These are phyloP conservation scores for Lithobates sylvaticus DNA, from an alignment of 2,797 vertebrate genomes.

Conservation along the genomic window DNA sequence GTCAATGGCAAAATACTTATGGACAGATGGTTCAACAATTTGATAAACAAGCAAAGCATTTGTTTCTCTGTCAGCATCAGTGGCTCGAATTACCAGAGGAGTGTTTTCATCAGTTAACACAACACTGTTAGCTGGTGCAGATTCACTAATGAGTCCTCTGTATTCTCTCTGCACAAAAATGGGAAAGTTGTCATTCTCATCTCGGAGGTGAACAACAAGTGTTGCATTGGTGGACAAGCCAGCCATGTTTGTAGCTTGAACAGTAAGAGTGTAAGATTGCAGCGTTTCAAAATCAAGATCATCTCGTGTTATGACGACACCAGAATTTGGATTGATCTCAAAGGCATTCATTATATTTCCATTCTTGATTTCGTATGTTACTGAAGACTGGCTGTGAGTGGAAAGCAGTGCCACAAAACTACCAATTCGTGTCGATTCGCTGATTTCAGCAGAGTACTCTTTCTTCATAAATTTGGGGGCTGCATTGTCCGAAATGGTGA, in stretches of 20 bases:
- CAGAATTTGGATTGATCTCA: slow-evolving; percentile 93
- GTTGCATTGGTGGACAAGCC: slow-evolving; percentile 88
- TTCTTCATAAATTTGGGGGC: slow-evolving; percentile 89
- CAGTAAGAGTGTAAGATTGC: slow-evolving; percentile 82
- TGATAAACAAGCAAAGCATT: slow-evolving; percentile 95
- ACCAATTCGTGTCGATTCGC: slow-evolving; percentile 83
- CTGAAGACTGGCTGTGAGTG: slow-evolving; percentile 90
- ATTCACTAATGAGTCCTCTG: slow-evolving; percentile 91
- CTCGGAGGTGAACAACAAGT: slow-evolving; percentile 86
- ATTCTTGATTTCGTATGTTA: slow-evolving; percentile 93
- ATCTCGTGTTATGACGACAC: slow-evolving; percentile 88
- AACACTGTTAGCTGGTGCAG: slow-evolving; percentile 87
- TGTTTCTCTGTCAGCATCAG: slow-evolving; percentile 88
- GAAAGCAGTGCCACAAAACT: slow-evolving; percentile 88
- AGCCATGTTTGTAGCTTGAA: slow-evolving; percentile 97
- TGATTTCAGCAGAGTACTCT: slow-evolving; percentile 90
- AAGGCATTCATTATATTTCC: slow-evolving; percentile 88
- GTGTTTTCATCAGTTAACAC: slow-evolving; percentile 87
- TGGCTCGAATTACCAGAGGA: slow-evolving; percentile 91
- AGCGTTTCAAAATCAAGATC: slow-evolving; percentile 89
- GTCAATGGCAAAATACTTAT: slow-evolving; percentile 93
- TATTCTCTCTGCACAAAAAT: slow-evolving; percentile 87
- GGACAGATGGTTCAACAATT: slow-evolving; percentile 92
- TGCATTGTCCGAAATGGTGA: slow-evolving; percentile 94
- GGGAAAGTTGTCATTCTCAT: slow-evolving; percentile 95